Conservation (phyloP, 2,888 invertebrate species). For the Ephialtes manifestator region DNA sequence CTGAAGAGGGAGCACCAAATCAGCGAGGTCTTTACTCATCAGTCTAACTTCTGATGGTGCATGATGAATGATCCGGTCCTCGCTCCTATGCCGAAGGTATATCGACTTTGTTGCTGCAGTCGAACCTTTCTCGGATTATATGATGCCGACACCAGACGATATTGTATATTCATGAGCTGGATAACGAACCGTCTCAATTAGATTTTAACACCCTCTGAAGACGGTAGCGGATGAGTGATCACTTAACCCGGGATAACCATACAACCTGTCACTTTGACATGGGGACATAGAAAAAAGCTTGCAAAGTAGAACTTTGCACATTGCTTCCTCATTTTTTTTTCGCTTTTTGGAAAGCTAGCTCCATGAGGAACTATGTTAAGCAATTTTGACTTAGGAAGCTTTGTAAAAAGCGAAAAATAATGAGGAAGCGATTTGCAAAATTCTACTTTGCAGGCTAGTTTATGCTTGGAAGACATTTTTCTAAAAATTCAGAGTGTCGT, state of each 20-base stretch:
- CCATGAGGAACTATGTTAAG: no score
- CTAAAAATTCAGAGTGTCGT: no score
- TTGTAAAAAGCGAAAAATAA: no score
- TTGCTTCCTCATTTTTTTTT: no score
- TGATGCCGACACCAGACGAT: neutral
- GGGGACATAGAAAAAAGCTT: neutral
- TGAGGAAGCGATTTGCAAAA: no score
- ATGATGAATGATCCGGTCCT: constrained; percentile 20
- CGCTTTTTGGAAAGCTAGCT: no score
- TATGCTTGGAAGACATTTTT: no score
- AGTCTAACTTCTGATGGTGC: neutral
- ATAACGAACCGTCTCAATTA: constrained; percentile 20
- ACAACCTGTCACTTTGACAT: neutral
- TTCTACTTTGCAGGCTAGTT: no score
- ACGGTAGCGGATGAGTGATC: constrained; percentile 13
- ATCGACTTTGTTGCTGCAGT: constrained; percentile 1
- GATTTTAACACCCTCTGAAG: constrained; percentile 4
- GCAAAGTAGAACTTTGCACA: no score
- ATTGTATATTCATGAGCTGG: constrained; percentile 13
- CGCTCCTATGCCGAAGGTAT: neutral
- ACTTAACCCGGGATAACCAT: neutral
- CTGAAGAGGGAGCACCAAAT: constrained; percentile 21
- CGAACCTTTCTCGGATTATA: neutral
- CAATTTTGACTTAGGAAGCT: no score
- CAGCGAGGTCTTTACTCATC: neutral